These are phyloP conservation scores for Cygnus buccinator DNA, from an alignment of 2,113 vertebrate genomes.

Conservation along the genomic window DNA sequence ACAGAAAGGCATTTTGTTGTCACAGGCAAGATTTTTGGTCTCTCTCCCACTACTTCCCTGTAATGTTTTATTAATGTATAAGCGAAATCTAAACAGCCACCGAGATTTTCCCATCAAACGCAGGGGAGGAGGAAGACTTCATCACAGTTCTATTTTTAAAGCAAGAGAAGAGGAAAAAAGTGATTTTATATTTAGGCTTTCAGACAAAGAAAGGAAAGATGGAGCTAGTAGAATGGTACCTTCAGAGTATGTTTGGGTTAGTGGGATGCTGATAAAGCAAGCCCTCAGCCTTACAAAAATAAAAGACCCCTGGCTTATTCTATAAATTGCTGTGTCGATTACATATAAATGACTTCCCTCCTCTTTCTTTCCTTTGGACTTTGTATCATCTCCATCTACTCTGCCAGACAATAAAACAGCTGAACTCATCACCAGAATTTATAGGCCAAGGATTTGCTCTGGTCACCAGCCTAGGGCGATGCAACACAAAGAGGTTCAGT, in stretches of 20 bases:
- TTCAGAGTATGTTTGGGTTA: slow-evolving; percentile 21
- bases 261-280: slow-evolving; percentile 4
- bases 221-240: neutral
- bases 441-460: slow-evolving; percentile 26
- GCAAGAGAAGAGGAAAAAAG: neutral
- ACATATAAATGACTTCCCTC: slow-evolving; percentile 44
- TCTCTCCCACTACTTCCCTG: slow-evolving; percentile 40
- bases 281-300: slow-evolving; percentile 9
- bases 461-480: slow-evolving; percentile 24
- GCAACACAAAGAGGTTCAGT: neutral
- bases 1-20: slow-evolving; percentile 47
- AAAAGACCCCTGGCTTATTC: neutral
- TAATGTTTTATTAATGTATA: slow-evolving; percentile 66
- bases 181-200: slow-evolving; percentile 57
- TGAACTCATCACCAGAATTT: slow-evolving; percentile 51
- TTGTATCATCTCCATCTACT: slow-evolving; percentile 39
- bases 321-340: slow-evolving; percentile 51
- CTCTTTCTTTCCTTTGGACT: neutral
- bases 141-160: slow-evolving; percentile 64
- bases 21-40: slow-evolving; percentile 49
- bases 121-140: neutral
- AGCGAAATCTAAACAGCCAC: slow-evolving; percentile 52
- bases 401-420: slow-evolving; percentile 48
- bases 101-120: slow-evolving; percentile 29
- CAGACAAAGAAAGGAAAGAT: slow-evolving; percentile 33